Percentiles rank a stretch among this genome's conserved stretches.
Evolutionary conservation across 64 coral and sea anemone species (phyloP).

Genomic region (Acropora yongei): DNA sequence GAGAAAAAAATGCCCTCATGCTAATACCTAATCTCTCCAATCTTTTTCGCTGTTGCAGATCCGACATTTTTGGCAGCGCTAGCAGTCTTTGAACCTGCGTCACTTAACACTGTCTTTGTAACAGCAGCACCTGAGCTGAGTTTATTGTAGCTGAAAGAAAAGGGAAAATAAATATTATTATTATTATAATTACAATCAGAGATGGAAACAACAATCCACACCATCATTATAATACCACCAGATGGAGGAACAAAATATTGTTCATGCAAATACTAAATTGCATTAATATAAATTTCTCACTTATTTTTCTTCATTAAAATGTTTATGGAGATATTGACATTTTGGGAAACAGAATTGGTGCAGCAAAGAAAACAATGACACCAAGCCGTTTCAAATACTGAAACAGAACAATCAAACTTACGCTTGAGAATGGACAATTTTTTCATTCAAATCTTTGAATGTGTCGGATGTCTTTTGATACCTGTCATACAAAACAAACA

Average conservation of each 20-base stretch:
- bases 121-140: slow-evolving; percentile 80
- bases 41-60: slow-evolving; percentile 90
- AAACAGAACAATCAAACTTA: slow-evolving; percentile 40
- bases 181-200: neutral
- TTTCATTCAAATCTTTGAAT: slow-evolving; percentile 81
- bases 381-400: no score
- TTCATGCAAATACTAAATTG: no score
- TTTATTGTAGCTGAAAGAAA: slow-evolving; percentile 88
- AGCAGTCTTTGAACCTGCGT: slow-evolving; percentile 85
- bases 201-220: no score
- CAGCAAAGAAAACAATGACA: no score
- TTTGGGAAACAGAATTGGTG: no score
- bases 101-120: slow-evolving; percentile 80
- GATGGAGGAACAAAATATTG: no score
- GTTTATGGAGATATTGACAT: no score
- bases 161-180: neutral
- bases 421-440: slow-evolving; percentile 81
- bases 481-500: slow-evolving; percentile 21
- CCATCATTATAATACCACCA: no score
- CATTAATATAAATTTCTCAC: no score
- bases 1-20: neutral
- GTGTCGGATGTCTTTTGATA: slow-evolving; percentile 81
- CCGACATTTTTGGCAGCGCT: slow-evolving; percentile 87
- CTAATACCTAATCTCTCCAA: slow-evolving; percentile 88
- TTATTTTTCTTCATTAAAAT: no score